Percentiles rank a stretch among this genome's conserved stretches.
Evolutionary conservation across 23 tunicate species (phyloP).

Genomic region (Phallusia fumigata): DNA sequence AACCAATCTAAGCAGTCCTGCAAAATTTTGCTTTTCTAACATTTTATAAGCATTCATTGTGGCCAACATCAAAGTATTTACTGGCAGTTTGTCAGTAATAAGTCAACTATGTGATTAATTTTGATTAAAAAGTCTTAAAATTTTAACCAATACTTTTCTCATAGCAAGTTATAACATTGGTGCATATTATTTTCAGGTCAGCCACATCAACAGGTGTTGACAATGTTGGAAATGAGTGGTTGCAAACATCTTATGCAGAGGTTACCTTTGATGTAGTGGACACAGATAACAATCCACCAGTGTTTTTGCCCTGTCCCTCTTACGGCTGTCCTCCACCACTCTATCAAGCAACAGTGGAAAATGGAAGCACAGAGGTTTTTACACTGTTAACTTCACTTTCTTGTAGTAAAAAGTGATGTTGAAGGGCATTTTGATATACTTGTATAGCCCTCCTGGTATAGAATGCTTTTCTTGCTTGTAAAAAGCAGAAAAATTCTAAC

Average conservation of each 20-base stretch:
- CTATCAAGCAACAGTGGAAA: conserved; percentile 3
- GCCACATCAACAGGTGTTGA: background rate
- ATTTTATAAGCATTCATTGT: no score
- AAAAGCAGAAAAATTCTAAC: background rate
- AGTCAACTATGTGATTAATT: no score
- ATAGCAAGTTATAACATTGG: background rate
- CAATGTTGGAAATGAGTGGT: background rate
- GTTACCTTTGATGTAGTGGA: background rate
- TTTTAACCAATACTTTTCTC: no score
- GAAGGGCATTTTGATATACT: no score
- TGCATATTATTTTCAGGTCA: background rate
- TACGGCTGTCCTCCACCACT: background rate
- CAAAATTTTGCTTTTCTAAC: no score
- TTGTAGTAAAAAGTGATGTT: background rate
- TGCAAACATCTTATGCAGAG: background rate
- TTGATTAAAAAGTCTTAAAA: no score
- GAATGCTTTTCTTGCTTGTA: background rate
- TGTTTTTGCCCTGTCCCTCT: background rate
- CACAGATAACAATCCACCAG: conserved; percentile 1
- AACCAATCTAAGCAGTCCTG: no score
- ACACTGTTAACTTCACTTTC: background rate
- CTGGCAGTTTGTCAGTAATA: no score
- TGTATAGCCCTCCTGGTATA: no score
- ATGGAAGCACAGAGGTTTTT: background rate
- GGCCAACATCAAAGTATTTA: no score